phyloP scores from a whole-genome alignment of 2,888 invertebrate genomes.

The Saturnia pavonia region DNA sequence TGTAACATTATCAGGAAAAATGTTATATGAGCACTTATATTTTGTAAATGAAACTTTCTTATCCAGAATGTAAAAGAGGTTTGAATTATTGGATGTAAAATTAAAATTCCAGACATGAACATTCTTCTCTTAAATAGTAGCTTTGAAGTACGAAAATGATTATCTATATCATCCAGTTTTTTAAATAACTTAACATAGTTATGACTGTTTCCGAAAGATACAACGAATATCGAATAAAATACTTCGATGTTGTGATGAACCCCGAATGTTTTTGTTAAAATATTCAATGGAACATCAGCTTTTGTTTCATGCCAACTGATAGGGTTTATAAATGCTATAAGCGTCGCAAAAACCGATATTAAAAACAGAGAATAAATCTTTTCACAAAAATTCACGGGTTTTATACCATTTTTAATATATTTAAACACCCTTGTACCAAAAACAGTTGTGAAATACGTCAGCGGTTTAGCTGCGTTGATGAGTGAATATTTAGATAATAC shows the following conservation, averaged over 20 bases:
- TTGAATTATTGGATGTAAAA: slow-evolving; percentile 36
- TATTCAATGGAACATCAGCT: slow-evolving; percentile 52
- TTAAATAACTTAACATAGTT: slow-evolving; percentile 47
- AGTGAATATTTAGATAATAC: slow-evolving; percentile 35
- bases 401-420: slow-evolving; percentile 37
- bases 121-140: slow-evolving; percentile 39
- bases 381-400: slow-evolving; percentile 31
- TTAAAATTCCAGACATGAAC: slow-evolving; percentile 36
- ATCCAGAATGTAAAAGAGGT: slow-evolving; percentile 35
- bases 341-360: slow-evolving; percentile 30
- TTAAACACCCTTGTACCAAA: slow-evolving; percentile 49
- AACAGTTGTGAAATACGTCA: slow-evolving; percentile 44
- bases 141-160: slow-evolving; percentile 39
- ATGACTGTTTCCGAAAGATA: slow-evolving; percentile 41
- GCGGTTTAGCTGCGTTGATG: slow-evolving; percentile 47
- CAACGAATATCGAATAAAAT: slow-evolving; percentile 41
- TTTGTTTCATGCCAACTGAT: slow-evolving; percentile 45
- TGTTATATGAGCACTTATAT: slow-evolving; percentile 40
- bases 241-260: slow-evolving; percentile 42
- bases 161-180: slow-evolving; percentile 46
- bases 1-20: slow-evolving; percentile 50
- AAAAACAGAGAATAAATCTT: slow-evolving; percentile 46
- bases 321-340: slow-evolving; percentile 37
- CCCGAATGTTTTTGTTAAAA: slow-evolving; percentile 49
- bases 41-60: slow-evolving; percentile 40